These are phyloP conservation scores for Gymnosoma rotundatum DNA, from an alignment of 2,888 invertebrate genomes.

Conservation along the genomic window DNA sequence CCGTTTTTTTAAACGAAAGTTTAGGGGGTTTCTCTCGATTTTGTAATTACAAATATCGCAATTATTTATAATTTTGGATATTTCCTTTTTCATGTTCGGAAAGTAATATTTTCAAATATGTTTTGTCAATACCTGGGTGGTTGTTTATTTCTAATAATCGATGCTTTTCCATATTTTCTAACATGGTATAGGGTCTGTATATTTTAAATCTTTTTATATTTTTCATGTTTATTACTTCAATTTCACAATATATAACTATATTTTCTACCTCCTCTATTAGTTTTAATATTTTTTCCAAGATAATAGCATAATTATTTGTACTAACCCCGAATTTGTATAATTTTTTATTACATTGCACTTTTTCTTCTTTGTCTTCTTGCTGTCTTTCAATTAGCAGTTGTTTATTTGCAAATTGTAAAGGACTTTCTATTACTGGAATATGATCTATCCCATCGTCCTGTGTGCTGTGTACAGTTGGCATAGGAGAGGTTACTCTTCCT, in stretches of 20 bases:
- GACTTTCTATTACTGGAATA: background rate
- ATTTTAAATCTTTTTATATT: background rate
- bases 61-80: conserved; percentile 3
- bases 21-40: background rate
- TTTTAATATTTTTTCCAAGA: background rate
- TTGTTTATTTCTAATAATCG: background rate
- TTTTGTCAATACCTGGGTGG: too few species aligned
- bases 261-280: background rate
- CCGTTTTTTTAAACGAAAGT: background rate
- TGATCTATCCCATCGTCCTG: background rate
- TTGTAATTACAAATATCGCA: background rate
- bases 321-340: too few species aligned
- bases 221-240: background rate
- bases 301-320: too few species aligned
- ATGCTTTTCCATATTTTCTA: background rate
- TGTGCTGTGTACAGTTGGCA: background rate
- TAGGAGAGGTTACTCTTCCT: too few species aligned
- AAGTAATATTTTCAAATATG: background rate
- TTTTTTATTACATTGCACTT: too few species aligned
- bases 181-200: background rate
- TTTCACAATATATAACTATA: background rate
- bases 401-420: background rate
- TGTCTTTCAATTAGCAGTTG: too few species aligned
- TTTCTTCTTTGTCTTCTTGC: background rate
- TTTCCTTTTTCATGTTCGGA: conserved; percentile 2